Evolutionary conservation across 1,140 invertebrate species (phyloP).

Genomic region (Proctacanthus coquilletti): DNA sequence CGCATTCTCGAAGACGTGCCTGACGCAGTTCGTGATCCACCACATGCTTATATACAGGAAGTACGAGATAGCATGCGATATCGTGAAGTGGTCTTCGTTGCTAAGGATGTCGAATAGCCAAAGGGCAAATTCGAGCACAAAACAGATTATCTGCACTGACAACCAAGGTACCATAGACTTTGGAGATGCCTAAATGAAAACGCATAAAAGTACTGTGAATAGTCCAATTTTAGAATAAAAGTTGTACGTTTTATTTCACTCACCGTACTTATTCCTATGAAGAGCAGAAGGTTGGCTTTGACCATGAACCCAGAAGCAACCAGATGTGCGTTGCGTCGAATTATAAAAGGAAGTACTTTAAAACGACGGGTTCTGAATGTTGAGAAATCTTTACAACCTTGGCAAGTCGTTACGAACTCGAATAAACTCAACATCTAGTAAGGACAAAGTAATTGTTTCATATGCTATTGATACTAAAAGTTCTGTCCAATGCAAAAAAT

Average conservation of each 20-base stretch:
- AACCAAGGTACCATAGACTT: neutral
- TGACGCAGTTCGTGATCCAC: neutral
- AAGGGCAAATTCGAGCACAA: neutral
- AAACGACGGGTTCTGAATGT: neutral
- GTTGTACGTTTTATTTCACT: neutral
- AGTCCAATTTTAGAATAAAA: too few species aligned
- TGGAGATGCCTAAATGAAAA: constrained; percentile 1
- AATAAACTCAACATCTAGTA: neutral
- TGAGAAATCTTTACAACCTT: neutral
- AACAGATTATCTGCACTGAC: neutral
- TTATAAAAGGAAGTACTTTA: neutral
- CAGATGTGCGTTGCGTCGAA: constrained; percentile 1
- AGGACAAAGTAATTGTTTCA: too few species aligned
- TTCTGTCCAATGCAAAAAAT: too few species aligned
- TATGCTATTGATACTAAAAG: too few species aligned
- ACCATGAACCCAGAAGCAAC: neutral
- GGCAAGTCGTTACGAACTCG: neutral
- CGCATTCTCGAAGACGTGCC: neutral
- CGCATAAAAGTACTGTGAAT: neutral
- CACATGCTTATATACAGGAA: neutral
- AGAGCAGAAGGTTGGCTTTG: neutral
- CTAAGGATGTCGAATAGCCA: neutral
- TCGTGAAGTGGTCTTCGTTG: neutral
- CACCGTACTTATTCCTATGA: neutral
- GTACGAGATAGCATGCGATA: neutral